Conservation (phyloP, 1,140 invertebrate genomes). For the Venturia canescens region DNA sequence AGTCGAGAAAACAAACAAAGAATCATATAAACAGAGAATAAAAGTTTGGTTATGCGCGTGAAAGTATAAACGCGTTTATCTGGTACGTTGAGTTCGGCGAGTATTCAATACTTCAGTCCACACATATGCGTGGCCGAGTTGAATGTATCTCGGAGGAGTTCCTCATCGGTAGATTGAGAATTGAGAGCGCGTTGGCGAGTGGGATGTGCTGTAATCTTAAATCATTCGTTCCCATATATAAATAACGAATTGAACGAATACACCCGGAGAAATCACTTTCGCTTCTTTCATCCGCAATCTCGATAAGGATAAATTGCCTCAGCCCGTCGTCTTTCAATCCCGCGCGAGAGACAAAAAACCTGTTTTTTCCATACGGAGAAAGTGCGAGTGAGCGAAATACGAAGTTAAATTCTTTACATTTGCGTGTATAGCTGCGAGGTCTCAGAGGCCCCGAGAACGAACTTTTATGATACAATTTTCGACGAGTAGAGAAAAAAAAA, state of each 20-base stretch:
- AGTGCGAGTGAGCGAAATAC: not conserved
- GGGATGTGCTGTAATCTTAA: constrained; percentile 9
- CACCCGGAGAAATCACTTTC: not conserved
- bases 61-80: constrained; percentile 5
- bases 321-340: no score
- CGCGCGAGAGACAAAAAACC: not conserved
- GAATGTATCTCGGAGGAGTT: not conserved
- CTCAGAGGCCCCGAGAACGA: no score
- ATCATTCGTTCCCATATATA: not conserved
- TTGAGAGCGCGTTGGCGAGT: not conserved
- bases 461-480: not conserved
- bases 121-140: not conserved
- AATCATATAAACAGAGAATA: not conserved
- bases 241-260: constrained; percentile 1
- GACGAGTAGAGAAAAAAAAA: not conserved
- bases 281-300: constrained; percentile 10
- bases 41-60: not conserved
- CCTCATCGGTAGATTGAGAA: not conserved
- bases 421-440: not conserved
- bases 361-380: not conserved
- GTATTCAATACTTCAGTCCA: not conserved
- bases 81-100: not conserved
- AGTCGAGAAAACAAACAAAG: not conserved
- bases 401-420: not conserved
- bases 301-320: constrained; percentile 4